phyloP scores from a whole-genome alignment of 2,797 vertebrate genomes.

The Anomalospiza imberbis region DNA sequence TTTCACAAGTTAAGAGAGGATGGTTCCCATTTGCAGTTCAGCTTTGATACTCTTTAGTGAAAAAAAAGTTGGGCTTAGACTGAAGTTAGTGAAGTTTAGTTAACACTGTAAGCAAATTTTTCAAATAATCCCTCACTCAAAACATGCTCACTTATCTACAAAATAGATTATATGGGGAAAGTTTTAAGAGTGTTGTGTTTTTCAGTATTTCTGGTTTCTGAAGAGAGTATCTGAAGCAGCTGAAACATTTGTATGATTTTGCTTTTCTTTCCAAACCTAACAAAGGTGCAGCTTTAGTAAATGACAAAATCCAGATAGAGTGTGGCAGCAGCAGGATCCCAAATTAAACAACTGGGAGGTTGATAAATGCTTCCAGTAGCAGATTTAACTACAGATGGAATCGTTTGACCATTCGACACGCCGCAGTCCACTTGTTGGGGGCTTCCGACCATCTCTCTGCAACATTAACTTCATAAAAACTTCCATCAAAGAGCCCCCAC shows the following conservation, averaged over 20 bases:
- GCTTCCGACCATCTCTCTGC: constrained; percentile 47
- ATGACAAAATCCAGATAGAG: constrained; percentile 62
- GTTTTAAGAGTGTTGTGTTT: background rate
- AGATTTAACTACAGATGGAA: constrained; percentile 60
- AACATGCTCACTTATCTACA: background rate
- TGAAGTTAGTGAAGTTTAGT: background rate
- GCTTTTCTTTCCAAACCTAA: constrained; percentile 35
- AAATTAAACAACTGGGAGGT: constrained; percentile 40
- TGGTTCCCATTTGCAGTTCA: background rate
- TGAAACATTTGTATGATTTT: background rate
- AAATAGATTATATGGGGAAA: background rate
- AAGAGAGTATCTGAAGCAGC: background rate
- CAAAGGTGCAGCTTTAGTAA: background rate
- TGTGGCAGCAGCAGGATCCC: constrained; percentile 50
- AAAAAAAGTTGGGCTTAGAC: background rate
- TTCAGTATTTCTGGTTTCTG: background rate
- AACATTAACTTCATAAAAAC: constrained; percentile 58
- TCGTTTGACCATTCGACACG: constrained; percentile 50
- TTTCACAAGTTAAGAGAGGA: background rate
- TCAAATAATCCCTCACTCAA: background rate
- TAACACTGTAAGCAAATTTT: background rate
- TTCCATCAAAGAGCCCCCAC: constrained; percentile 33
- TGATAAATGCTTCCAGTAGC: constrained; percentile 60
- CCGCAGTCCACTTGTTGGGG: constrained; percentile 11
- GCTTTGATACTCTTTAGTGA: background rate